Evolutionary conservation across 2,113 vertebrate genomes (phyloP).

Genomic region (Jaculus jaculus): DNA sequence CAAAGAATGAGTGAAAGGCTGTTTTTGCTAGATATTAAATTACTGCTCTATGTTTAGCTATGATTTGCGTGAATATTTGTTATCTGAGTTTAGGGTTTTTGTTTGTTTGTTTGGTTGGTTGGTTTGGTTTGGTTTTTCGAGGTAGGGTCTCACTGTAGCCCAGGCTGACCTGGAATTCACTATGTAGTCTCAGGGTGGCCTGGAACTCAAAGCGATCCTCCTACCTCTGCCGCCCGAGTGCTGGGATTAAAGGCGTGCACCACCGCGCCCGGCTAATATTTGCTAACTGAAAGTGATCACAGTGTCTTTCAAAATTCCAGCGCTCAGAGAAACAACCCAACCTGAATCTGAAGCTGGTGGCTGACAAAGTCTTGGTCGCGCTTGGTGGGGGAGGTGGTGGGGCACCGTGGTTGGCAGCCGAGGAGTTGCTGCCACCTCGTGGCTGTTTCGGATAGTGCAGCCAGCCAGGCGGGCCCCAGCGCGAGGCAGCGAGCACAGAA

Average conservation of each 20-base stretch:
- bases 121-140: too few relatives aligned
- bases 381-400: background rate
- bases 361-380: background rate
- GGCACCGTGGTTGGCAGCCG: background rate
- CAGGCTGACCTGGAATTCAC: too few relatives aligned
- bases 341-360: background rate
- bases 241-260: too few relatives aligned
- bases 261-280: background rate
- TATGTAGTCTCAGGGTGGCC: too few relatives aligned
- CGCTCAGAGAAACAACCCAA: background rate
- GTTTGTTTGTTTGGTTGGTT: too few relatives aligned
- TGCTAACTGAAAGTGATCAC: conserved; percentile 29
- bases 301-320: conserved; percentile 10
- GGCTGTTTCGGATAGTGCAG: conserved; percentile 54
- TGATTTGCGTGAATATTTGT: background rate
- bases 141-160: too few relatives aligned
- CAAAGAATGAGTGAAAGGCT: background rate
- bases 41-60: background rate
- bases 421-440: conserved; percentile 83
- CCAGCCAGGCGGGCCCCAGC: background rate
- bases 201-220: too few relatives aligned
- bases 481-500: background rate
- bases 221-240: too few relatives aligned
- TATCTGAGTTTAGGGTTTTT: too few relatives aligned
- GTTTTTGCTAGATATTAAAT: background rate